Evolutionary conservation across 2,888 invertebrate species (phyloP).

Genomic region (Zhengitettix transpicula): DNA sequence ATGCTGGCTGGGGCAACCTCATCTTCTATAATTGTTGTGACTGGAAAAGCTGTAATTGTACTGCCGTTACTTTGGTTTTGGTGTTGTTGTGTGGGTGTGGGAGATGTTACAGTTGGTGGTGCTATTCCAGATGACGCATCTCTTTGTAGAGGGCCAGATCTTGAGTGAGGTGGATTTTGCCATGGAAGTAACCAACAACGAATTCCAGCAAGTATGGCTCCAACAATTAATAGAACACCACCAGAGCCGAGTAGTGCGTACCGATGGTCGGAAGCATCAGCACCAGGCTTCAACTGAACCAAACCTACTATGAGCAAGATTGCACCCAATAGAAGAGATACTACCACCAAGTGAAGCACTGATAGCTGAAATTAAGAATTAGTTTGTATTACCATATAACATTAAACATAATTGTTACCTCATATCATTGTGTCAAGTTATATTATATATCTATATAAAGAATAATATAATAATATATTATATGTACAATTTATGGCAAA

Average conservation of each 20-base stretch:
- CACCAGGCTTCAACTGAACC: constrained; percentile 59
- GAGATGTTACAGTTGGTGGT: not conserved
- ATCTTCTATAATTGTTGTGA: not conserved
- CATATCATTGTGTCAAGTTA: too few species aligned
- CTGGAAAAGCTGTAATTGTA: not conserved
- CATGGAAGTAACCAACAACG: constrained; percentile 41
- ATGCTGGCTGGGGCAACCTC: not conserved
- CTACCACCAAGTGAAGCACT: constrained; percentile 54
- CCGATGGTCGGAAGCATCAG: constrained; percentile 57
- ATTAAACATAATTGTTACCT: too few species aligned
- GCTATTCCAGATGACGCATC: not conserved
- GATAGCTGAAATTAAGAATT: constrained; percentile 34
- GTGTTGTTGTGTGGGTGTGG: not conserved
- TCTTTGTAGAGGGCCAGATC: not conserved
- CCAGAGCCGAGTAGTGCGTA: constrained; percentile 46
- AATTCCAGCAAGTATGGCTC: constrained; percentile 44
- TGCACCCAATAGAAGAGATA: constrained; percentile 53
- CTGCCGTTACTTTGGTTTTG: not conserved
- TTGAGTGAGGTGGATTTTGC: not conserved
- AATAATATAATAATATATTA: too few species aligned
- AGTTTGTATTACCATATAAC: too few species aligned
- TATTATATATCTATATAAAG: too few species aligned
- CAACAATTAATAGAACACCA: constrained; percentile 41
- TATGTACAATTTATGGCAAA: too few species aligned
- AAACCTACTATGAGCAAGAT: constrained; percentile 58